Base-by-base conservation (phyloP, 2,888 invertebrate species). In the Campoletis raptor region DNA sequence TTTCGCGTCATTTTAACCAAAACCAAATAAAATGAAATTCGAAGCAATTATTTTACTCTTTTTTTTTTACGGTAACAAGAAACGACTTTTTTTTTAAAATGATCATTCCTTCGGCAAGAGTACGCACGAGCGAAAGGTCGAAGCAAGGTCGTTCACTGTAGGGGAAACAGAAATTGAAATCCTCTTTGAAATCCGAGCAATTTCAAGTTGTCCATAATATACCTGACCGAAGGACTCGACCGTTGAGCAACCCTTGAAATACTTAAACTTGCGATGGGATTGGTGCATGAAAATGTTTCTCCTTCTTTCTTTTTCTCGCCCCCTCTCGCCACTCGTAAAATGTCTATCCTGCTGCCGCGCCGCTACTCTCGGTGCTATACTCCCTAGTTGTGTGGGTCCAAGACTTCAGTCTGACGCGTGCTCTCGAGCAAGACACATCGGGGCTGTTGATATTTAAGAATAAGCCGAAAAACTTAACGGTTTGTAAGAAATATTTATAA, bases 181-280 rank as follows among this genome's bases (percentile, higher is more conserved):
- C 21, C 15, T 18, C n/a, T 30, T 64, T 67, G 79, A 70, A 86
- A 80, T 72, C 67, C 83, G 70, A 80, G 83, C 79, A 72, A 80
- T 76, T 72, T 54, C 76, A 40, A 42, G 61, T 67, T 66, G 48
- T 70, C 36, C 54, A 24, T 36, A 12, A 30, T 21, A 77, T 66
- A 77, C 66, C 76, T 77, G 77, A 40, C 37, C 52, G 42, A 73
- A 67, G 74, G 48, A 74, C 76, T 80, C 79, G 48, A 79, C 64
- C 83, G 83, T 80, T 80, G 76, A 85, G 83, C 85, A 85, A 85
- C 85, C 85, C 85, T 79, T 67, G 79, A 64, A 66, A 80, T 52
- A 37, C 52, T 84, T 57, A 73, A 78, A 42, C 66, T 78, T 66
- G 83, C 66, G 69, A 83, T 45, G 24, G 15, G 66, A 70, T 80